phyloP scores from a whole-genome alignment of 2,888 invertebrate species.

The Cerastis leucographa region DNA sequence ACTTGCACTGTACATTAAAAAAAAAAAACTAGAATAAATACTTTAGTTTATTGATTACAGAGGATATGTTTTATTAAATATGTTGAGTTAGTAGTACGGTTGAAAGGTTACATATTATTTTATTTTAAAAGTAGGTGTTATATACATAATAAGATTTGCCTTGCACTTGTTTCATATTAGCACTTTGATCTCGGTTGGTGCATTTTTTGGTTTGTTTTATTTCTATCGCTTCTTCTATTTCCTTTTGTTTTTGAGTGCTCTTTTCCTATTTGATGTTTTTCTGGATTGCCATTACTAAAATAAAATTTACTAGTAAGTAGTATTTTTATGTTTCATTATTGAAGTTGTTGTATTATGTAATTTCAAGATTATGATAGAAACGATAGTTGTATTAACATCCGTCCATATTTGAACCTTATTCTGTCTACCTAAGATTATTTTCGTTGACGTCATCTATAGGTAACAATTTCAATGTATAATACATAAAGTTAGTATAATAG shows the following conservation, averaged over 20 bases:
- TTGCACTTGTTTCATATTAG: constrained; percentile 51
- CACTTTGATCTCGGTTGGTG: constrained; percentile 45
- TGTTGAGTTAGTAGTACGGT: constrained; percentile 6
- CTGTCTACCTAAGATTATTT: neutral
- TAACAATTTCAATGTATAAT: neutral
- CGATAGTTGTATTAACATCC: neutral
- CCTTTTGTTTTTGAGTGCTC: constrained; percentile 19
- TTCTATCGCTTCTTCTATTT: constrained; percentile 37
- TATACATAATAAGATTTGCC: constrained; percentile 2
- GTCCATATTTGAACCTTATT: neutral
- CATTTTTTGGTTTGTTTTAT: constrained; percentile 18
- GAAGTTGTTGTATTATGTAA: neutral
- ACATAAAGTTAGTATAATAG: constrained; percentile 1
- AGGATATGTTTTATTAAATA: neutral
- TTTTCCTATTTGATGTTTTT: neutral
- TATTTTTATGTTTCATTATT: neutral
- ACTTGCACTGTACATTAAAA: neutral
- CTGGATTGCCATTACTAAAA: neutral
- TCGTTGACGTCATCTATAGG: neutral
- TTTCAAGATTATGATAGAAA: neutral
- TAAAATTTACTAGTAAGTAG: neutral
- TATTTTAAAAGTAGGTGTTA: constrained; percentile 6
- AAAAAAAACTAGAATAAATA: neutral
- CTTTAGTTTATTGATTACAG: neutral
- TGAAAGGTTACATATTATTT: neutral